Evolutionary conservation across 2,797 vertebrate species (phyloP).

Genomic region (Argya squamiceps): DNA sequence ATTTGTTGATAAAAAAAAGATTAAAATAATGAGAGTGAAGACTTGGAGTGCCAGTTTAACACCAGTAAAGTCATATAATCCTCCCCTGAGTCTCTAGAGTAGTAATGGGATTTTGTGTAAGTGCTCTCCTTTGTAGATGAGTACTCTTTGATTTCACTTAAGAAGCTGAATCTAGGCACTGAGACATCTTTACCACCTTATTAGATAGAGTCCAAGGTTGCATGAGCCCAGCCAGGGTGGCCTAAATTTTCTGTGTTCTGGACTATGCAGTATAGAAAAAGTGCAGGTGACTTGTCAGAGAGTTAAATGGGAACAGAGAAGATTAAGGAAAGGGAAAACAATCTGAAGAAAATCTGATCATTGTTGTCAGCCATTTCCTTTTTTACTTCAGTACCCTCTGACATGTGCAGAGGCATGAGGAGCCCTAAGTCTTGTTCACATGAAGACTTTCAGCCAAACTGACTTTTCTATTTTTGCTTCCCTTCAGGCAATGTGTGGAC

Average conservation of each 20-base stretch:
- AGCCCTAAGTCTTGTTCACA: not conserved
- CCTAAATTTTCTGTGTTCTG: not conserved
- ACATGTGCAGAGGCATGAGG: not conserved
- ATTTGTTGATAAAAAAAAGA: not conserved
- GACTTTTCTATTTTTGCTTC: not conserved
- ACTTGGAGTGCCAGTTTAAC: not conserved
- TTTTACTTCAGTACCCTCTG: not conserved
- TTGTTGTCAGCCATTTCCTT: not conserved
- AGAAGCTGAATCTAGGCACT: not conserved
- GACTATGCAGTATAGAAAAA: not conserved
- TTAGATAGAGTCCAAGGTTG: not conserved
- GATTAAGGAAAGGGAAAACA: not conserved
- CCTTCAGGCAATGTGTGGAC: conserved; percentile 72
- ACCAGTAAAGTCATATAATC: not conserved
- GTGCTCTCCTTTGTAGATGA: not conserved
- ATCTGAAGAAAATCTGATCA: not conserved
- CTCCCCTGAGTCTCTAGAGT: not conserved
- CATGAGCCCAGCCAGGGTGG: not conserved
- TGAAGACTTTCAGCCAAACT: not conserved
- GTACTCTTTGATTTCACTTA: not conserved
- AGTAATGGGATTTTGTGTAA: not conserved
- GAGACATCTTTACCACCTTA: not conserved
- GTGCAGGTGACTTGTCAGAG: not conserved
- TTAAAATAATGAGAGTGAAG: not conserved
- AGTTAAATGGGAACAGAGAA: not conserved